A percentile compares a stretch with the other conserved stretches of the same genome.
phyloP scores from a whole-genome alignment of 2,113 vertebrate species.

The Hassar affinis region DNA sequence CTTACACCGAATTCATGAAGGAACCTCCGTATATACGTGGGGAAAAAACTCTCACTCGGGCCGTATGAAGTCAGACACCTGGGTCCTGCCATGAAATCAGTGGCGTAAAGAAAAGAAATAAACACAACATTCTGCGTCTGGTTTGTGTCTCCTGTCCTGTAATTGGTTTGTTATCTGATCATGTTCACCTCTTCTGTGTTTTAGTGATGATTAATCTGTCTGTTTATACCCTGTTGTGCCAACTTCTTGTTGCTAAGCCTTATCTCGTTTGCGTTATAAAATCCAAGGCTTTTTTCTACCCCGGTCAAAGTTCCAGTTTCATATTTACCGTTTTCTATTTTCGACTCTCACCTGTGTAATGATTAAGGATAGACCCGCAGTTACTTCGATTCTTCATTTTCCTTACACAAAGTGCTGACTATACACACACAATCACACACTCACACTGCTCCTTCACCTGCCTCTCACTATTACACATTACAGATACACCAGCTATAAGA shows the following conservation, averaged over 20 bases:
- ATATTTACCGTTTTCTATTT: not conserved
- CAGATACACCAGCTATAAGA: not conserved
- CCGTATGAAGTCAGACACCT: too few species aligned
- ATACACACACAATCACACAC: not conserved
- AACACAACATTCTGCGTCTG: not conserved
- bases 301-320: not conserved
- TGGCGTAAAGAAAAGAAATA: too few species aligned
- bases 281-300: not conserved
- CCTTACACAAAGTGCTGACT: not conserved
- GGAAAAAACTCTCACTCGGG: too few species aligned
- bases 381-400: too few species aligned
- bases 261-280: not conserved
- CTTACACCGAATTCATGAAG: too few species aligned
- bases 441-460: not conserved
- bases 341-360: not conserved
- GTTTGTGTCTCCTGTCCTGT: not conserved
- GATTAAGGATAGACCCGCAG: not conserved
- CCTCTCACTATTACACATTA: not conserved
- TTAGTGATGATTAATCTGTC: not conserved
- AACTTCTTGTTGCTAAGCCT: not conserved
- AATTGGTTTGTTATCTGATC: not conserved
- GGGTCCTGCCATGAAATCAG: too few species aligned
- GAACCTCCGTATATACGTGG: too few species aligned
- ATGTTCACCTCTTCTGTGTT: not conserved
- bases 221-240: not conserved